Evolutionary conservation across 2,888 invertebrate species (phyloP).

Genomic region (Orchestes rusci): DNA sequence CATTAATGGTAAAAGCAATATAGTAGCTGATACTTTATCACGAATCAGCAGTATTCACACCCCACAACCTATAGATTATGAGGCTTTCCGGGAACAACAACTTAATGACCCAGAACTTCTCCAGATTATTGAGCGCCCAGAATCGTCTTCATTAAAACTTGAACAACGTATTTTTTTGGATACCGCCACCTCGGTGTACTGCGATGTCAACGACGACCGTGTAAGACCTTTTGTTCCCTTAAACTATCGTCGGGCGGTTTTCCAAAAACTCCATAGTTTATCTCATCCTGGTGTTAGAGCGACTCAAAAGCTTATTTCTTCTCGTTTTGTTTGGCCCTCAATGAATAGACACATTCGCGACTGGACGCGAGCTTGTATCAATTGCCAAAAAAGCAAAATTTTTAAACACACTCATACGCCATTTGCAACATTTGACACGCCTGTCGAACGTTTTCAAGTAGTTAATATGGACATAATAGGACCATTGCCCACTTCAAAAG

Average conservation of each 20-base stretch:
- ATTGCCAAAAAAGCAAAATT: neutral
- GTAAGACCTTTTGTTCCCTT: conserved; percentile 2
- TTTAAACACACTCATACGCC: neutral
- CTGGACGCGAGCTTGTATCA: neutral
- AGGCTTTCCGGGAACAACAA: neutral
- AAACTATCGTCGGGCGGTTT: neutral
- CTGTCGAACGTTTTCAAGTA: conserved; percentile 1
- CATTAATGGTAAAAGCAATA: conserved; percentile 8
- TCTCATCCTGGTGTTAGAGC: conserved; percentile 1
- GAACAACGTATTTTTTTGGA: neutral
- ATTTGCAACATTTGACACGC: conserved; percentile 1
- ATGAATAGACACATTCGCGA: conserved; percentile 1
- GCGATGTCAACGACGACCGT: neutral
- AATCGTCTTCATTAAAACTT: conserved; percentile 1
- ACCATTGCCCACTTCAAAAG: conserved; percentile 6
- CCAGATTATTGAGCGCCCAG: too few relatives aligned
- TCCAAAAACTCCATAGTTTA: neutral
- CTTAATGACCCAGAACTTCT: neutral
- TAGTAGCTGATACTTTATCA: conserved; percentile 7
- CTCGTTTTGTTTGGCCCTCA: conserved; percentile 5
- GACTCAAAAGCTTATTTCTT: conserved; percentile 4
- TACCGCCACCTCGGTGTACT: neutral
- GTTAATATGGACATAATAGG: conserved; percentile 6
- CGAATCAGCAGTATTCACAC: neutral
- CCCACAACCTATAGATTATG: neutral